A percentile compares a stretch with the other conserved stretches of the same genome.
Conservation (phyloP, 2,797 vertebrate species). For the Molothrus ater region DNA sequence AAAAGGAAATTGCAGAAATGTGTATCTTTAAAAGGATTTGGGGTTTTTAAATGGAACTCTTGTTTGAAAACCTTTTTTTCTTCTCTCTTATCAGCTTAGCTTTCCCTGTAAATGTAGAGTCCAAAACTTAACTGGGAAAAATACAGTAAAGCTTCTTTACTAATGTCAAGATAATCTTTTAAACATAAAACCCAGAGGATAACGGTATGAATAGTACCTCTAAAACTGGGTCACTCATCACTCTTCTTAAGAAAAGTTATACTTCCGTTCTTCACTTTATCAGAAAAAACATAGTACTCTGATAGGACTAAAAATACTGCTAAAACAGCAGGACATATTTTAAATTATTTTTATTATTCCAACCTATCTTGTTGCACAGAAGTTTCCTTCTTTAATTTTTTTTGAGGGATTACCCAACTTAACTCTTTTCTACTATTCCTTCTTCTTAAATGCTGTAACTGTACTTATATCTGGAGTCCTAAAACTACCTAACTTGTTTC, state of each 20-base stretch:
- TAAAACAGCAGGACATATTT: neutral
- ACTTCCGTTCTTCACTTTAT: neutral
- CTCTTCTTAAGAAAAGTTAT: conserved; percentile 39
- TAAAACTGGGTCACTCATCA: conserved; percentile 45
- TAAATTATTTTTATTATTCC: neutral
- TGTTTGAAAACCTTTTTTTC: conserved; percentile 9
- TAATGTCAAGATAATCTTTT: conserved; percentile 70
- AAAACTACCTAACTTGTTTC: neutral
- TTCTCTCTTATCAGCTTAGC: conserved; percentile 45
- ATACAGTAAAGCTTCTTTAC: conserved; percentile 56
- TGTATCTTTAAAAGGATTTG: neutral
- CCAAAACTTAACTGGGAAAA: conserved; percentile 43
- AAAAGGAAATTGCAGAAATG: neutral
- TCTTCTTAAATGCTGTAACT: neutral
- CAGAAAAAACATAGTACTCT: neutral
- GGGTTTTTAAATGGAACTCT: neutral
- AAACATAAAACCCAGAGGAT: conserved; percentile 58
- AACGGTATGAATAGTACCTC: conserved; percentile 31
- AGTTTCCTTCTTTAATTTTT: neutral
- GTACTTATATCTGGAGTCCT: neutral
- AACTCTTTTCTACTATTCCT: neutral
- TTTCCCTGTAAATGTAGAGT: conserved; percentile 16
- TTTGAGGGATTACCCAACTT: neutral
- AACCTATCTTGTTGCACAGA: neutral
- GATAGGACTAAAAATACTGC: neutral